Percentiles rank a stretch among this genome's conserved stretches.
These are phyloP conservation scores for Notechis scutatus DNA, from an alignment of 2,113 vertebrate species.

Conservation along the genomic window DNA sequence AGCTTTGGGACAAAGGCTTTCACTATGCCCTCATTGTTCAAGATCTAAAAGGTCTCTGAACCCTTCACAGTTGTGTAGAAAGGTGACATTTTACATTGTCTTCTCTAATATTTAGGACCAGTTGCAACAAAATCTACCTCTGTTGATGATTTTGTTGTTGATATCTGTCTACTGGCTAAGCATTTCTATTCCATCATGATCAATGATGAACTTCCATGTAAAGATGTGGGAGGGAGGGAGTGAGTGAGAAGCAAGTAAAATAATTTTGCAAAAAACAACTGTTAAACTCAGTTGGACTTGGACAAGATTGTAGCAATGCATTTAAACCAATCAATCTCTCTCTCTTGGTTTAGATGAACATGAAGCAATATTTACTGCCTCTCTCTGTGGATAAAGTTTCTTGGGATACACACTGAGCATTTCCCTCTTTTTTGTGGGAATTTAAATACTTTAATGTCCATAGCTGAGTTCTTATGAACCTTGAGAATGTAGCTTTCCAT, in stretches of 20 bases:
- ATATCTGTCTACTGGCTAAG: neutral
- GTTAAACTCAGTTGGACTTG: neutral
- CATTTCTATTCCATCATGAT: neutral
- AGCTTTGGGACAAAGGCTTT: neutral
- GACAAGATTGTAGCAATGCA: neutral
- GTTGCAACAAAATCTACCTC: neutral
- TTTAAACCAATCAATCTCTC: neutral
- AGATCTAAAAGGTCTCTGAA: neutral
- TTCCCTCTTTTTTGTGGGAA: neutral
- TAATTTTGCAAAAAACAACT: neutral
- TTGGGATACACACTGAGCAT: neutral
- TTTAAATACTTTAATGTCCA: neutral
- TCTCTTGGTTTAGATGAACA: neutral
- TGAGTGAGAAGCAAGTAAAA: neutral
- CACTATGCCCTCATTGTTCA: neutral
- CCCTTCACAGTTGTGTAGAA: neutral
- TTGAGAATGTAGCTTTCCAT: neutral
- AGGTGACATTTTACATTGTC: neutral
- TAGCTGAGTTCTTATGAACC: neutral
- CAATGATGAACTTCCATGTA: neutral
- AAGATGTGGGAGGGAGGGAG: neutral
- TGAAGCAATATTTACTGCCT: neutral
- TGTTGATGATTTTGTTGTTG: neutral
- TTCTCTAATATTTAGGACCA: neutral
- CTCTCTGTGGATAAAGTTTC: neutral